Evolutionary conservation across 2,797 vertebrate genomes (phyloP).

Genomic region (Antrozous pallidus): DNA sequence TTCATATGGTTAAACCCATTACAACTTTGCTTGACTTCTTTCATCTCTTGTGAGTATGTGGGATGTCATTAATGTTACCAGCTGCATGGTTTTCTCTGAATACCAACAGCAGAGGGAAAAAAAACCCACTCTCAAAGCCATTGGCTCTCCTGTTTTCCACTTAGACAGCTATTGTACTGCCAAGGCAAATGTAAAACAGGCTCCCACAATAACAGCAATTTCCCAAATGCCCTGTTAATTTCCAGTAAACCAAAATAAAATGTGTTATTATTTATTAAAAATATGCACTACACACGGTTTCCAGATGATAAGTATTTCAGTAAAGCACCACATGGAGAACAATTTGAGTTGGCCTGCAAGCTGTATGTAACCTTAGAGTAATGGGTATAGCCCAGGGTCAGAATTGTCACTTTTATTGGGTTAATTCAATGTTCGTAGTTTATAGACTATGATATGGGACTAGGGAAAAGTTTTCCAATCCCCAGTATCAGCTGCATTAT

Average conservation of each 20-base stretch:
- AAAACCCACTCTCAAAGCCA: neutral
- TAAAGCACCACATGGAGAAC: conserved; percentile 75
- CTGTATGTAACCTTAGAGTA: conserved; percentile 72
- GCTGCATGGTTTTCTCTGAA: conserved; percentile 82
- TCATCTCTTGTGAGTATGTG: conserved; percentile 83
- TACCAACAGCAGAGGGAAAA: conserved; percentile 70
- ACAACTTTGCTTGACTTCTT: conserved; percentile 81
- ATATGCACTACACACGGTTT: conserved; percentile 82
- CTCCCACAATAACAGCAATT: conserved; percentile 82
- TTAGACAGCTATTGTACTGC: conserved; percentile 78
- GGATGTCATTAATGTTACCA: conserved; percentile 82
- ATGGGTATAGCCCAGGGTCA: conserved; percentile 71
- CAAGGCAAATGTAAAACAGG: conserved; percentile 83
- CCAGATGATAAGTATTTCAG: conserved; percentile 84
- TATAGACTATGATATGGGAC: conserved; percentile 68
- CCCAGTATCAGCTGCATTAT: conserved; percentile 64
- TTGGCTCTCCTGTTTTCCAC: conserved; percentile 77
- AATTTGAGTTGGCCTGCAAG: conserved; percentile 78
- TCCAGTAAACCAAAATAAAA: conserved; percentile 87
- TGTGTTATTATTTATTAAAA: conserved; percentile 85
- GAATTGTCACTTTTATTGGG: conserved; percentile 75
- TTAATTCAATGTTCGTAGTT: conserved; percentile 73
- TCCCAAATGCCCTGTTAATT: conserved; percentile 86
- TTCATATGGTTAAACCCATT: conserved; percentile 81
- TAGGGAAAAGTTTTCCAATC: conserved; percentile 58